A percentile compares a stretch with the other conserved stretches of the same genome.
These are phyloP conservation scores for Cepaea nemoralis DNA, from an alignment of 1,140 invertebrate genomes.

Conservation along the genomic window DNA sequence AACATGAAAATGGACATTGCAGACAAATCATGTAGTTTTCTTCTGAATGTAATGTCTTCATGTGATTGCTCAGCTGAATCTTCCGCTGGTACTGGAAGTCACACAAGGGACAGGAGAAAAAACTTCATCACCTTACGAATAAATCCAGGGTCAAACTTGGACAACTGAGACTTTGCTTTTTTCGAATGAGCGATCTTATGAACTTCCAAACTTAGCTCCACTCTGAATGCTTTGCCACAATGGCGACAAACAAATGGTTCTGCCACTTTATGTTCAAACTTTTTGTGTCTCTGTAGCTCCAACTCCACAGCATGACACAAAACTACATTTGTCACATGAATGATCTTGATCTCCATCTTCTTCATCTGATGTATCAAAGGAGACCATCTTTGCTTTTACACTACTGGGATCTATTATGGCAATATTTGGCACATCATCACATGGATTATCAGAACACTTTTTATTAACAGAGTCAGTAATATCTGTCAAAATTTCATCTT, in stretches of 20 bases:
- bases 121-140: conserved; percentile 17
- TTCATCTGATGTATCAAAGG: background rate
- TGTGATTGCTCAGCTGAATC: conserved; percentile 19
- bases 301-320: conserved; percentile 7
- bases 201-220: conserved; percentile 18
- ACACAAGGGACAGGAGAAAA: conserved; percentile 27
- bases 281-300: conserved; percentile 24
- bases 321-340: conserved; percentile 23
- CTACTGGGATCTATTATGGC: background rate
- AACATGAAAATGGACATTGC: conserved; percentile 12
- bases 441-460: background rate
- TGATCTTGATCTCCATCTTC: background rate
- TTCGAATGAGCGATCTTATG: conserved; percentile 19
- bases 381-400: background rate
- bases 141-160: conserved; percentile 6
- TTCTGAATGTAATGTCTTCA: background rate
- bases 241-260: conserved; percentile 28
- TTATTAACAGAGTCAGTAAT: background rate
- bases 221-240: conserved; percentile 17
- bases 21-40: background rate
- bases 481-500: conserved; percentile 2
- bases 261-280: conserved; percentile 11
- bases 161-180: background rate
- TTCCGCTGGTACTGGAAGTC: conserved; percentile 29
- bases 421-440: background rate